Percentiles rank a stretch among this genome's conserved stretches.
These are phyloP conservation scores for Chamaedrilus cognettii DNA, from an alignment of 2,888 invertebrate species.

Conservation along the genomic window DNA sequence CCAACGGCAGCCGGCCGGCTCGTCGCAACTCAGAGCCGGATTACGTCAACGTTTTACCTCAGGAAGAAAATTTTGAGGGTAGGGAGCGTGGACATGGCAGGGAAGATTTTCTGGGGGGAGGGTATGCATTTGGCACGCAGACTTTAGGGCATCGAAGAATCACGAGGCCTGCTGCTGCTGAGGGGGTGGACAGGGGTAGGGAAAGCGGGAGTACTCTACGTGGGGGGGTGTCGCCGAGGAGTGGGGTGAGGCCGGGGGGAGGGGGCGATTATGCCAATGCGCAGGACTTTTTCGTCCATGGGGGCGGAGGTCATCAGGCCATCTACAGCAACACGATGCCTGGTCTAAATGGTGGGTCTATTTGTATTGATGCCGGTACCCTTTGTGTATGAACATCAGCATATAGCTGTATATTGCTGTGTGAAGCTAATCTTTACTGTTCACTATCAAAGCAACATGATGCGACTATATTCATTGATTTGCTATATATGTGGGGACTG, in stretches of 20 bases:
- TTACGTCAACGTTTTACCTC: conserved; percentile 48
- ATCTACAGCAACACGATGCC: neutral
- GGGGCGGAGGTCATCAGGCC: neutral
- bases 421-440: too few species aligned
- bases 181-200: too few species aligned
- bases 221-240: conserved; percentile 11
- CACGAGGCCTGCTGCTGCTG: neutral
- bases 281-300: neutral
- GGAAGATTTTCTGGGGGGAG: neutral
- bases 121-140: neutral
- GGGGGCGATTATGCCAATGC: conserved; percentile 2
- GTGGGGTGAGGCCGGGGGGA: neutral
- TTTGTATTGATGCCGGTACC: too few species aligned
- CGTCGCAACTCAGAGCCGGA: conserved; percentile 49
- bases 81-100: neutral
- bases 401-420: too few species aligned
- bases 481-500: too few species aligned
- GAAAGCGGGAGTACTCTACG: too few species aligned
- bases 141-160: neutral
- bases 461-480: too few species aligned
- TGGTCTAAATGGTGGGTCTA: neutral
- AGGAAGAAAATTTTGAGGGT: neutral
- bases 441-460: too few species aligned
- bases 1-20: conserved; percentile 3
- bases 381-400: too few species aligned